Percentiles rank a stretch among this genome's conserved stretches.
Conservation (phyloP, 2,113 vertebrate species). For the Sylvilagus bachmani region DNA sequence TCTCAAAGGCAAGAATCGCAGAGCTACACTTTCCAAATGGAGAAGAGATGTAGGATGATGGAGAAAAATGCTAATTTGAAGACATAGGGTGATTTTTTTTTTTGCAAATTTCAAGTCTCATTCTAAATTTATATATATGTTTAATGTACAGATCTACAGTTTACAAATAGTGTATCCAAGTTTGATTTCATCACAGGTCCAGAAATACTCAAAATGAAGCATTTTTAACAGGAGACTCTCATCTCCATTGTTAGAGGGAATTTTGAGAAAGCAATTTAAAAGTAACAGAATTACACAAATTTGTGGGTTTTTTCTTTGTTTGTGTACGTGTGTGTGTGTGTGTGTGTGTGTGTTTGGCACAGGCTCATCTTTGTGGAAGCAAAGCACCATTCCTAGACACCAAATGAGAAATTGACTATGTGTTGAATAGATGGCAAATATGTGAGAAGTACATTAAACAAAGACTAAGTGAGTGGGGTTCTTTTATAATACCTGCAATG, state of each 20-base stretch:
- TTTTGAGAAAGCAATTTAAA: conserved; percentile 34
- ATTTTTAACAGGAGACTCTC: conserved; percentile 6
- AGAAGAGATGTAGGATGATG: not conserved
- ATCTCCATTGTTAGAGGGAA: conserved; percentile 50
- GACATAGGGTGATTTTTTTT: not conserved
- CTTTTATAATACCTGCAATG: not conserved
- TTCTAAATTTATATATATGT: not conserved
- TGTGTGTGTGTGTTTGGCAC: no score
- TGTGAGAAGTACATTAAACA: not conserved
- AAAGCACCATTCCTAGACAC: not conserved
- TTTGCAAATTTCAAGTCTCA: not conserved
- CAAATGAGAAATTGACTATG: not conserved
- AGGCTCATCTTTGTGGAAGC: not conserved
- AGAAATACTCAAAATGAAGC: not conserved
- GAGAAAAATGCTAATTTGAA: conserved; percentile 43
- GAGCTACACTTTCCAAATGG: conserved; percentile 53
- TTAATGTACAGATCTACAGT: not conserved
- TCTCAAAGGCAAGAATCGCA: conserved; percentile 62
- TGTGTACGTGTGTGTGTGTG: no score
- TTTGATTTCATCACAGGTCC: conserved; percentile 43
- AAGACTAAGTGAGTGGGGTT: not conserved
- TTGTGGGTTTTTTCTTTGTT: not conserved
- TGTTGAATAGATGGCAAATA: not conserved
- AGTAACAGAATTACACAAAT: not conserved
- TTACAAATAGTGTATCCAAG: not conserved